Evolutionary conservation across 2,797 vertebrate species (phyloP), one percentile per base, ranked within the genome.

Genomic region (Bovichtus variegatus): DNA sequence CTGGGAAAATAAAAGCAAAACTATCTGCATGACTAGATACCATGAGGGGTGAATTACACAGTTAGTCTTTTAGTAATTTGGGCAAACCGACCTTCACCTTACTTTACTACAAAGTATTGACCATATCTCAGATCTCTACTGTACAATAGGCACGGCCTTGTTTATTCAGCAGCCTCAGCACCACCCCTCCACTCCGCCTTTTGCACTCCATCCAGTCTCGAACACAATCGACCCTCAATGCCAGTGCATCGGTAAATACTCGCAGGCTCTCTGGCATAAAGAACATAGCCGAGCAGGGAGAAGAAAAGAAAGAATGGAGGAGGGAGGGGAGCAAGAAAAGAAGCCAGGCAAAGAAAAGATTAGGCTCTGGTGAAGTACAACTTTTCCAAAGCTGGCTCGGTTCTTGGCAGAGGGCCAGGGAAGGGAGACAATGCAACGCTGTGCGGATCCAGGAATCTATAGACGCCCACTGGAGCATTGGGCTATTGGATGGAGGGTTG

Each of bases 381-480:
- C 85, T 93, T 90, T 89, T 89, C 71, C 87, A 92, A 93, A 91
- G 87, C 90, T 63, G 81, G 87, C 85, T 79, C 47, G 81, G 87
- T 85, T 88, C 60, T 84, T 94, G 94, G 94, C 93, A 80, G 79
- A 69, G 44, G 72, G 90, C 94, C 94, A 94, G 63, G 58, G 9
- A 18, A 13, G 70, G 51, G 58, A 91, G 87, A 94, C 95, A 95
- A 95, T 94, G 83, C 87, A 74, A 75, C 19, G 83, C 90, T 91
- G 87, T 91, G 82, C 76, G 15, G 88, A 87, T 87, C 89, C 85
- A 83, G 84, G 65, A 72, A 78, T 92, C 91, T 93, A 90, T 94
- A 92, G 90, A 93, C 78, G 80, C 83, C 91, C 91, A 91, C 83
- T 94, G 90, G 91, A 94, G 93, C 93, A 89, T 90, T 84, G 82